Base-by-base conservation (phyloP, 1,140 invertebrate species). In the Gonioctena quinquepunctata region DNA sequence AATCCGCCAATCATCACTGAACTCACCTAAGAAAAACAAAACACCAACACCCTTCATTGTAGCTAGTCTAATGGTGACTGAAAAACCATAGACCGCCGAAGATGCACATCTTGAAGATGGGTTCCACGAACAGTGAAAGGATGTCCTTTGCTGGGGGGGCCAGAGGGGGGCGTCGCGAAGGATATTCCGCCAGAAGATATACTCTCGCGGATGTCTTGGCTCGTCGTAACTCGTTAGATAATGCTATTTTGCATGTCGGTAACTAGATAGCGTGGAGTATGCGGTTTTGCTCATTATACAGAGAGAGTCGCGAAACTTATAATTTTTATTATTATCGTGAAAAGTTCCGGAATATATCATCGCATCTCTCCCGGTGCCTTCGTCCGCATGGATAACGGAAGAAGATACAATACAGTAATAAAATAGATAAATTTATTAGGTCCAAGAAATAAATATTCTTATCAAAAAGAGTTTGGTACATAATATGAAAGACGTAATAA, bases 21-120 rank as follows among this genome's bases (percentile, higher is more conserved):
- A 76, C 80, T 81, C 77, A 81, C 80, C 80, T 76, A 81, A 70
- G 66, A 80, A 71, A 76, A 80, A 72, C 67, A 81, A 77, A 67
- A 76, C 73, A 80, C 76, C 76, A 75, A 76, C 77, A 79, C 77
- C 74, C 77, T 73, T 76, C 79, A 80, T 80, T 71, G 69, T 76
- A 69, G 72, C 67, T 75, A 78, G 79, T 77, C 78, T 76, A 74
- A 69, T 57, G 72, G 71, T 74, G 77, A 78, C 79, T 80, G 77
- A 80, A 81, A 72, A 77, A 66, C 60, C 64, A 66, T 49, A 63
- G 65, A 68, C 27, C 28, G 48, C 50, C 50, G 66, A 68, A 69
- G 71, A 72, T 72, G 62, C 67, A n/a, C n/a, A 72, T 72, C 71
- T 66, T 26, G 63, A 57, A 64, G 67, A 69, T 62, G 60, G 23